Conservation (phyloP, 1,140 invertebrate genomes). For the Radopholus similis region DNA sequence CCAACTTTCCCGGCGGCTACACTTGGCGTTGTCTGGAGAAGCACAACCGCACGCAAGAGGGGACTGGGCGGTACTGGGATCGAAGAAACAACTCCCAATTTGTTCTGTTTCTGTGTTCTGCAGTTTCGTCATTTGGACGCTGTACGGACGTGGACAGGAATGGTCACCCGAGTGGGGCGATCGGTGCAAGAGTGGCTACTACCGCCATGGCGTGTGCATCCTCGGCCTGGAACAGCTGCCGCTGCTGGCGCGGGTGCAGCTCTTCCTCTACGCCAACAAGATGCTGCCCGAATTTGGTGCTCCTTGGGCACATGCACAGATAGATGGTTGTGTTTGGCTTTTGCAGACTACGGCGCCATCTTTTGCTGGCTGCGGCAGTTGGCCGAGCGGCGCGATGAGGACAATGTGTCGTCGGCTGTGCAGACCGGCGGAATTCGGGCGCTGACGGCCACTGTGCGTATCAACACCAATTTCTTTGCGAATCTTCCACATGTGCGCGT, state of each 20-base stretch:
- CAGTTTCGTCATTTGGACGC: background rate
- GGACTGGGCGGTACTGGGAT: conserved; percentile 10
- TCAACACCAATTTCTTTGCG: no score
- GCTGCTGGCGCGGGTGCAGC: background rate
- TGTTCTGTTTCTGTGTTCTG: background rate
- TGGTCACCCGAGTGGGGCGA: background rate
- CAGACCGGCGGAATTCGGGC: no score
- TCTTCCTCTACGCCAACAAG: conserved; percentile 28
- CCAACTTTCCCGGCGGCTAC: conserved; percentile 21
- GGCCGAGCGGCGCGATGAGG: conserved; percentile 8
- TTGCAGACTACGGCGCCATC: conserved; percentile 32
- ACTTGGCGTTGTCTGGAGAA: conserved; percentile 10
- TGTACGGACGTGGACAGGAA: background rate
- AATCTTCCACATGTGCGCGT: no score
- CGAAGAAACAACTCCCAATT: no score
- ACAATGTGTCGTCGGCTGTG: no score
- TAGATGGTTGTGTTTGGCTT: no score
- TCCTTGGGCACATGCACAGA: no score
- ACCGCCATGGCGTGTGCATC: conserved; percentile 20
- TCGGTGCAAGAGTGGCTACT: conserved; percentile 15
- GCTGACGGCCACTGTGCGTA: no score
- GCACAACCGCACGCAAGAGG: background rate
- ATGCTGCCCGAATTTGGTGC: background rate
- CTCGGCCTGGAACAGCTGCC: conserved; percentile 29
- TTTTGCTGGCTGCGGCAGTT: conserved; percentile 15